These are phyloP conservation scores for Acrocephalus arundinaceus DNA, from an alignment of 2,113 vertebrate genomes.

Conservation along the genomic window DNA sequence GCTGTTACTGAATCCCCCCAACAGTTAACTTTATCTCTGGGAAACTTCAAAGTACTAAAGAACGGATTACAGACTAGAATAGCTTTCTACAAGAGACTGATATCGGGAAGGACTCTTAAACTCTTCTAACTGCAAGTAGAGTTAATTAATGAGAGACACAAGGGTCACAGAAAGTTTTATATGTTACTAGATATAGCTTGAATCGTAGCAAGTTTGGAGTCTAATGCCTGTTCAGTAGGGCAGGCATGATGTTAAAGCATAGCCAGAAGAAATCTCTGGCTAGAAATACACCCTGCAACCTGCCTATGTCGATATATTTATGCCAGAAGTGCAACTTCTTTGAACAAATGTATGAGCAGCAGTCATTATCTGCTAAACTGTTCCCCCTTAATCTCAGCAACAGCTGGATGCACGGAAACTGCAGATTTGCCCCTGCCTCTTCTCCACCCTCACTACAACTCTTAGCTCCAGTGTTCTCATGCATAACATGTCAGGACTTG, in stretches of 20 bases:
- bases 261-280: not conserved
- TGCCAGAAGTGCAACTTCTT: not conserved
- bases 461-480: not conserved
- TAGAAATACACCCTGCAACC: not conserved
- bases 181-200: not conserved
- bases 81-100: not conserved
- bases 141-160: not conserved
- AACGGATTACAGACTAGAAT: not conserved
- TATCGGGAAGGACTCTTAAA: not conserved
- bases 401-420: not conserved
- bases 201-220: rapidly evolving
- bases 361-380: not conserved
- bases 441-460: not conserved
- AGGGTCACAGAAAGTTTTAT: not conserved
- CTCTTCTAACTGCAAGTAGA: not conserved
- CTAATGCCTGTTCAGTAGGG: not conserved
- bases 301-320: not conserved
- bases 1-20: not conserved
- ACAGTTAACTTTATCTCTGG: not conserved
- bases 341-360: not conserved
- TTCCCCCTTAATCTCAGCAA: not conserved
- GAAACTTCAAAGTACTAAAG: not conserved
- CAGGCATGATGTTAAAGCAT: not conserved
- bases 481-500: not conserved
- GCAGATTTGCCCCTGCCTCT: not conserved